A percentile compares a stretch with the other conserved stretches of the same genome.
Conservation (phyloP, 2,797 vertebrate genomes). For the Megalops cyprinoides region DNA sequence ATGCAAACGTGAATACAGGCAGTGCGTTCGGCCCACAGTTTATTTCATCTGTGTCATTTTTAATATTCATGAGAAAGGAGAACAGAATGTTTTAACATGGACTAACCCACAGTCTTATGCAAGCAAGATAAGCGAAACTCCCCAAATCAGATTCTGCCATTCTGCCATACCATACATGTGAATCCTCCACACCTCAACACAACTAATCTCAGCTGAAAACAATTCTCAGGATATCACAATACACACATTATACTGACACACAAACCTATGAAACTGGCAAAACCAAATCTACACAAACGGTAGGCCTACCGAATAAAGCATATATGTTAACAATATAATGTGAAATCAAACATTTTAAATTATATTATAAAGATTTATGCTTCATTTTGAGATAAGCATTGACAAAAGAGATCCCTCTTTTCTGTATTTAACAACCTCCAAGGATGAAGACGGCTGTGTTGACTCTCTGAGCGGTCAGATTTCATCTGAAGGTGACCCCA, state of each 20-base stretch:
- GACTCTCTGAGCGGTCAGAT: conserved; percentile 40
- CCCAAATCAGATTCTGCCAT: too few species aligned
- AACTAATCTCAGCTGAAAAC: neutral
- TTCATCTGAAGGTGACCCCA: conserved; percentile 64
- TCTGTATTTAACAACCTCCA: neutral
- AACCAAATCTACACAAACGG: too few species aligned
- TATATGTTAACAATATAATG: too few species aligned
- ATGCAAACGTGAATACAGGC: neutral
- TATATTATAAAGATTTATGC: too few species aligned
- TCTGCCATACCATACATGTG: too few species aligned
- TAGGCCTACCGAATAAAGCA: neutral
- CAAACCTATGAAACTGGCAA: too few species aligned
- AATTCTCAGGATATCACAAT: neutral
- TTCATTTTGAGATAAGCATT: too few species aligned
- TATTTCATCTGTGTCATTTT: neutral
- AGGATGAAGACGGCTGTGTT: neutral
- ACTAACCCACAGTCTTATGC: conserved; percentile 1
- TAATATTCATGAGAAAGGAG: conserved; percentile 3
- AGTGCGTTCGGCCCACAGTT: too few species aligned
- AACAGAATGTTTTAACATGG: neutral
- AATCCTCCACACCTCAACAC: conserved; percentile 51
- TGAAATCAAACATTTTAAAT: too few species aligned
- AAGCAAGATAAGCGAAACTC: too few species aligned
- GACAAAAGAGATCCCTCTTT: too few species aligned
- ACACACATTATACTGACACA: neutral